phyloP scores from a whole-genome alignment of 2,113 vertebrate species.

The Mola mola region DNA sequence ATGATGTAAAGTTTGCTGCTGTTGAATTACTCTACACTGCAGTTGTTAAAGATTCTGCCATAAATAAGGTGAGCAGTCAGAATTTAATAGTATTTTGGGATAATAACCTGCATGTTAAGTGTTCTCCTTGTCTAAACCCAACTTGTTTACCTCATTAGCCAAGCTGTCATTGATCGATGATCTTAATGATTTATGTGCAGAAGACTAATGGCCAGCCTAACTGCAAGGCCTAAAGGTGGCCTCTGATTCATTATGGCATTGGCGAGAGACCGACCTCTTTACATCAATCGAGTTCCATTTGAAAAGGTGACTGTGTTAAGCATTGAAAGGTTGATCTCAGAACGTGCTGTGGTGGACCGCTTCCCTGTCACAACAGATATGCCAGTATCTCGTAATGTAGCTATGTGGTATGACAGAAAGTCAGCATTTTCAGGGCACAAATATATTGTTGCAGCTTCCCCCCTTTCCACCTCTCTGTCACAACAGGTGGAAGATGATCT shows the following conservation, averaged over 20 bases:
- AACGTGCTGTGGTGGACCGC: conserved; percentile 17
- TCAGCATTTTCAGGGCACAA: conserved; percentile 29
- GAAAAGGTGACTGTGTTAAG: conserved; percentile 22
- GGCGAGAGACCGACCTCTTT: conserved; percentile 6
- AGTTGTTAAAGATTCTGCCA: too few species aligned
- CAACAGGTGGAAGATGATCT: conserved; percentile 37
- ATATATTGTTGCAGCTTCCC: neutral
- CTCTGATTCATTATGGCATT: conserved; percentile 33
- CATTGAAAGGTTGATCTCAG: conserved; percentile 58
- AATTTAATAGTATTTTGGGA: too few species aligned
- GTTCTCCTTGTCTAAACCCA: too few species aligned
- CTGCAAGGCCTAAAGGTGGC: conserved; percentile 30
- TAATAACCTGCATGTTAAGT: too few species aligned
- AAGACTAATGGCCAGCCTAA: neutral
- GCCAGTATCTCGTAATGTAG: conserved; percentile 4
- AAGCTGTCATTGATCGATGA: neutral
- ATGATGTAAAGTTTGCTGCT: too few species aligned
- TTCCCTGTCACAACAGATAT: conserved; percentile 46
- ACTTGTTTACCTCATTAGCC: neutral
- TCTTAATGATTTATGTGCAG: conserved; percentile 22
- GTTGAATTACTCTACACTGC: too few species aligned
- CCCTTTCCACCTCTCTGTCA: neutral
- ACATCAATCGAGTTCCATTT: conserved; percentile 15
- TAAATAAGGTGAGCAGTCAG: too few species aligned
- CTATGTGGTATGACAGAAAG: conserved; percentile 46